These are phyloP conservation scores for Drosophila barbarae DNA, from an alignment of 2,888 invertebrate genomes.

Conservation along the genomic window DNA sequence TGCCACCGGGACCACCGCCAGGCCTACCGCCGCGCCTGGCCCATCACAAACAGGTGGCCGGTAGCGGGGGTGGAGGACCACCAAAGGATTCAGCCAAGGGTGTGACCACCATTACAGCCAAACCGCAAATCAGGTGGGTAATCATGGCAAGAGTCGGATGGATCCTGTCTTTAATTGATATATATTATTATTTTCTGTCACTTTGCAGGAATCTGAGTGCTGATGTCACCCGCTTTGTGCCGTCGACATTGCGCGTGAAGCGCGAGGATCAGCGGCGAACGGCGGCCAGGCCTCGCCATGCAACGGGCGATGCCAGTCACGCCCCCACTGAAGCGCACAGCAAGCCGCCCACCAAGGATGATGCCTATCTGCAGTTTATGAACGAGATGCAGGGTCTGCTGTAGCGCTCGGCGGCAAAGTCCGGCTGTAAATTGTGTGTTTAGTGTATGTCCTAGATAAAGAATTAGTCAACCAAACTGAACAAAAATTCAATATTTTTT, in stretches of 20 bases:
- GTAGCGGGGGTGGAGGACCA: not conserved
- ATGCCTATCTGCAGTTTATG: slow-evolving; percentile 99
- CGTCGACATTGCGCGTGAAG: slow-evolving; percentile 94
- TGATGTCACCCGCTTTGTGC: slow-evolving; percentile 97
- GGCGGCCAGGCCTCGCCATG: slow-evolving; percentile 80
- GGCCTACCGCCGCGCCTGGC: slow-evolving; percentile 83
- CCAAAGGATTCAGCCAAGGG: slow-evolving; percentile 83
- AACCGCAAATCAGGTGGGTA: slow-evolving; percentile 91
- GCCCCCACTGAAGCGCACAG: slow-evolving; percentile 71
- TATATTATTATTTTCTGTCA: not conserved
- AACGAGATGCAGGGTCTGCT: slow-evolving; percentile 97
- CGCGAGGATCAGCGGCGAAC: slow-evolving; percentile 87
- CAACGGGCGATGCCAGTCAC: slow-evolving; percentile 74
- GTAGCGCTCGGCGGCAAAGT: slow-evolving; percentile 78
- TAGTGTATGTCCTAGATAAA: slow-evolving; percentile 28
- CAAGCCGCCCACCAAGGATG: slow-evolving; percentile 90
- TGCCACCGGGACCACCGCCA: slow-evolving; percentile 81
- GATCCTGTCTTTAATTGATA: not conserved
- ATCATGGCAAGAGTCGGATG: not conserved
- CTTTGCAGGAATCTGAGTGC: slow-evolving; percentile 86
- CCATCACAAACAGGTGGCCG: slow-evolving; percentile 82
- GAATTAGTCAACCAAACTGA: slow-evolving; percentile 18
- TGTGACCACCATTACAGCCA: slow-evolving; percentile 94
- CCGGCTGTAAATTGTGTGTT: slow-evolving; percentile 8
- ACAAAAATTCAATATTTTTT: not conserved